Conservation (phyloP, 2,113 vertebrate species). For the Stigmatopora argus region DNA sequence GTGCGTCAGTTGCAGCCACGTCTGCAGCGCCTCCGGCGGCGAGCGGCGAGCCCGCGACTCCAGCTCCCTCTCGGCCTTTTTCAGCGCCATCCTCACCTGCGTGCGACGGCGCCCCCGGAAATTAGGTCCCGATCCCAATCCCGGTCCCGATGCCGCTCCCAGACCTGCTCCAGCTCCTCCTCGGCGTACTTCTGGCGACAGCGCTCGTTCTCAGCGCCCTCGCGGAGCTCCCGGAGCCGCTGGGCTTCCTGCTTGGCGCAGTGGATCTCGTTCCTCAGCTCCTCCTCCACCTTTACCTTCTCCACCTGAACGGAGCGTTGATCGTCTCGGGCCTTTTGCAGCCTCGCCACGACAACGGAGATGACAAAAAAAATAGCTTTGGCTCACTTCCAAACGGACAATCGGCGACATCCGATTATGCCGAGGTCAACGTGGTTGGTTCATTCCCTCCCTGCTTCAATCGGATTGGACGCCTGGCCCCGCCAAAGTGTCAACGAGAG, state of each 20-base stretch:
- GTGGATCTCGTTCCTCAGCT: slow-evolving; percentile 83
- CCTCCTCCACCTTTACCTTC: slow-evolving; percentile 88
- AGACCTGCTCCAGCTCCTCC: slow-evolving; percentile 91
- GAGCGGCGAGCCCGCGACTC: slow-evolving; percentile 79
- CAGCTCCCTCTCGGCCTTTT: slow-evolving; percentile 86
- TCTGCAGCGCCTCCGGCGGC: slow-evolving; percentile 81
- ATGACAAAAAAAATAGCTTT: not conserved
- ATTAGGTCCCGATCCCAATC: too few relatives aligned
- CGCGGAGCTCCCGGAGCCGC: slow-evolving; percentile 78
- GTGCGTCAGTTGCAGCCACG: slow-evolving; percentile 93
- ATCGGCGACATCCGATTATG: too few relatives aligned
- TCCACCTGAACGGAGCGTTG: slow-evolving; percentile 87
- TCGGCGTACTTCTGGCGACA: slow-evolving; percentile 88
- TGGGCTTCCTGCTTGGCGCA: slow-evolving; percentile 86
- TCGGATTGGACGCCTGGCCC: too few relatives aligned
- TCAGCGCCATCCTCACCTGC: slow-evolving; percentile 86
- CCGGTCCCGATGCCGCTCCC: too few relatives aligned
- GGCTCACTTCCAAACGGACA: too few relatives aligned
- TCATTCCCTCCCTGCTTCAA: too few relatives aligned
- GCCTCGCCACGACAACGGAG: slow-evolving; percentile 56
- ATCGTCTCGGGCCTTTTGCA: slow-evolving; percentile 90
- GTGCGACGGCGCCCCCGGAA: too few relatives aligned
- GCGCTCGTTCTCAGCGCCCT: slow-evolving; percentile 83
- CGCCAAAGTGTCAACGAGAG: too few relatives aligned
- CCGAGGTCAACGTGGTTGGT: too few relatives aligned